Evolutionary conservation across 2,113 vertebrate genomes (phyloP).

Genomic region (Cygnus atratus): DNA sequence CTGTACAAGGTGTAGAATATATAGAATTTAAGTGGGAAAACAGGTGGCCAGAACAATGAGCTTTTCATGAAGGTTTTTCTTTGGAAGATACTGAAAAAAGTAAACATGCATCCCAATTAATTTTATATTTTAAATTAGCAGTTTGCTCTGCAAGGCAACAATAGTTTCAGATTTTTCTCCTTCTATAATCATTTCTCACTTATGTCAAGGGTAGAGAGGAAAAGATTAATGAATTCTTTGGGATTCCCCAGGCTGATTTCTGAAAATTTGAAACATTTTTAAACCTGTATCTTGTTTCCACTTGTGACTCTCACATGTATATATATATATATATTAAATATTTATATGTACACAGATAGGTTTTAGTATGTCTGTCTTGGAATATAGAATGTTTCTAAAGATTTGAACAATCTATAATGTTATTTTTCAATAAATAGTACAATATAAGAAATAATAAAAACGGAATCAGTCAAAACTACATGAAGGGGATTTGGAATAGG

Average conservation of each 20-base stretch:
- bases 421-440: background rate
- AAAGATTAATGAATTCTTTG: background rate
- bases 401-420: background rate
- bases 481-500: background rate
- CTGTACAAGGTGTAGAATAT: background rate
- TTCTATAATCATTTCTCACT: background rate
- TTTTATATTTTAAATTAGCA: background rate
- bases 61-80: background rate
- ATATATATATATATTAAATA: background rate
- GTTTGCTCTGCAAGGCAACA: background rate
- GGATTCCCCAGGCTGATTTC: background rate
- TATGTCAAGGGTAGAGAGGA: background rate
- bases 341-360: rapidly evolving
- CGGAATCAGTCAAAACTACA: background rate
- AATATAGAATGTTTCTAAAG: background rate
- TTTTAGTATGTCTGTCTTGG: background rate
- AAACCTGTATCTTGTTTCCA: background rate
- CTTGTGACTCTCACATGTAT: background rate
- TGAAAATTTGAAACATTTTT: background rate
- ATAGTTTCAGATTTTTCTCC: background rate
- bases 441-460: background rate
- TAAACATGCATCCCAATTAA: background rate
- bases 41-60: background rate
- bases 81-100: background rate
- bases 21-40: background rate